Evolutionary conservation across 2,888 invertebrate genomes (phyloP), one percentile per base, ranked within the genome.

Genomic region (Macrostomum cliftonense): DNA sequence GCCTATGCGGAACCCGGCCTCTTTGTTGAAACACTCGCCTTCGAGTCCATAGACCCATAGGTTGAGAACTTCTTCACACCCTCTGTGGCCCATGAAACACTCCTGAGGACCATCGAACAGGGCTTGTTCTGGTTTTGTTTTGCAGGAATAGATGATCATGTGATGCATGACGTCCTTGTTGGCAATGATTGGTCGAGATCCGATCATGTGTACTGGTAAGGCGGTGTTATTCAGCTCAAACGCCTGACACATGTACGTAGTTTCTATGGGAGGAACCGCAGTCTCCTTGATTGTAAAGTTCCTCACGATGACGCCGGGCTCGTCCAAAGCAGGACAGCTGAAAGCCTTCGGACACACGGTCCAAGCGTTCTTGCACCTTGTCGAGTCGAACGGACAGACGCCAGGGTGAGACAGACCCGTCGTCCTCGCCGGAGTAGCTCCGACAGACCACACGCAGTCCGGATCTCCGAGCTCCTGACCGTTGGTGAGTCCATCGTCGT

Each of bases 401-500:
- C 40, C 40, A 40, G 40, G 40, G 19, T 40, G 40, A 9, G 40
- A 17, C 16, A 40, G 16, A 7, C 19, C 19, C 2, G 40, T 40
- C 16, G 19, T 19, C 2, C 40, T 2, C 16, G 40, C 19, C 19
- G 40, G 40, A 40, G 40, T 40, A 9, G 16, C 40, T 40, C 40
- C 40, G 19, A 19, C 19, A 4, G 2, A 7, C 40, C 40, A 40
- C 19, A 40, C 40, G 21, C 43, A 43, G 43, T 43, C 21, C 5
- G 43, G 43, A 12, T 43, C 43, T 14, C 43, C 43, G 14, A 43
- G 20, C 43, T 43, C 43, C 11, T 43, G 43, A 9, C 43, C 43
- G 43, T 43, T 43, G 4, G 43, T 17, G 20, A 19, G 17, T 14
- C 43, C 43, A 36, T 43, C 43, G 21, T 36, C 43, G 43, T 43